Evolutionary conservation across 2,113 vertebrate genomes (phyloP).

Genomic region (Dolichotis patagonum): DNA sequence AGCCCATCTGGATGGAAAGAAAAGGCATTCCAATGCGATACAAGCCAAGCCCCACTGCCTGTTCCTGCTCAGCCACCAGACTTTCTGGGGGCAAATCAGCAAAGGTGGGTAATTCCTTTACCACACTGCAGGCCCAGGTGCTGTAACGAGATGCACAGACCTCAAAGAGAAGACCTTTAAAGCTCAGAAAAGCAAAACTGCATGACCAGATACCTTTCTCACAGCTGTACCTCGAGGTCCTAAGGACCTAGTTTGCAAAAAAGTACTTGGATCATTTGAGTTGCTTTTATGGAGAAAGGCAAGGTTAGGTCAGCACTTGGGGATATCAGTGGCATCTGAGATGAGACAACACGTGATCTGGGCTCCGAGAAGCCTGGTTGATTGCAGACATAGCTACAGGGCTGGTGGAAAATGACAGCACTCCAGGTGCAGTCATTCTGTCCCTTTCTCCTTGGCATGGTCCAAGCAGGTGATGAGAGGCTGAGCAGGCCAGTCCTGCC

Average conservation of each 20-base stretch:
- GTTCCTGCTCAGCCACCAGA: background rate
- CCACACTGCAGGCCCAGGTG: background rate
- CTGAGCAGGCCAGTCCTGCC: background rate
- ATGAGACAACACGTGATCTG: background rate
- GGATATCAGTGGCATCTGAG: background rate
- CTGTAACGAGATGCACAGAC: background rate
- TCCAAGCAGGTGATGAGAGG: background rate
- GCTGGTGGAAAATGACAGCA: background rate
- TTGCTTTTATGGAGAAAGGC: background rate
- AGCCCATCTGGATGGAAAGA: slow-evolving; percentile 50
- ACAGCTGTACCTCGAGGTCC: no score
- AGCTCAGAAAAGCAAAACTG: background rate
- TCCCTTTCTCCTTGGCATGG: background rate
- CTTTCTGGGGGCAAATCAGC: background rate
- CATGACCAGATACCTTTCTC: background rate
- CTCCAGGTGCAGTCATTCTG: accelerated
- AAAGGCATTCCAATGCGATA: background rate
- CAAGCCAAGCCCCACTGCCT: background rate
- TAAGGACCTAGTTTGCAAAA: background rate
- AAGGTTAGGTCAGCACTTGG: background rate
- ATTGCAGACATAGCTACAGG: background rate
- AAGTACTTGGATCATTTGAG: background rate
- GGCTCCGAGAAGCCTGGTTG: background rate
- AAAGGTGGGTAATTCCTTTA: background rate
- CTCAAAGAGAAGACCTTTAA: slow-evolving; percentile 31